phyloP scores from a whole-genome alignment of 2,113 vertebrate genomes.

The Oryzias curvinotus region DNA sequence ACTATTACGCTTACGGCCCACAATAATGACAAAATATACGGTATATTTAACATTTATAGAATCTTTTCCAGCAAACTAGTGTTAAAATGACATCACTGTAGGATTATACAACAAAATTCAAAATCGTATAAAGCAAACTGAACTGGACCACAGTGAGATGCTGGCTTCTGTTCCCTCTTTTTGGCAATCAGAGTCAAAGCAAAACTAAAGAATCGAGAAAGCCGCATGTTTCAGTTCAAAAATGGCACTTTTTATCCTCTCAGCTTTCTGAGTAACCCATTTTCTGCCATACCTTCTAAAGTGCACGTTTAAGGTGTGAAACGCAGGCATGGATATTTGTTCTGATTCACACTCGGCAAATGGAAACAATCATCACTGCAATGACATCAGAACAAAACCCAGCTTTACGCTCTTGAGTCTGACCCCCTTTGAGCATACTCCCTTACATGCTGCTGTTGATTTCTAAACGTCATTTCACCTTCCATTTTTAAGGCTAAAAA shows the following conservation, averaged over 20 bases:
- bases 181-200: constrained; percentile 60
- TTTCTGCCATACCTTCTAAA: constrained; percentile 30
- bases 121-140: constrained; percentile 8
- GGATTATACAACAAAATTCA: constrained; percentile 43
- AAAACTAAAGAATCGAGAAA: constrained; percentile 19
- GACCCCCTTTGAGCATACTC: neutral
- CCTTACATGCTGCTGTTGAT: neutral
- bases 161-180: constrained; percentile 27
- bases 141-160: constrained; percentile 10
- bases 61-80: constrained; percentile 28
- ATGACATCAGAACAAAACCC: constrained; percentile 17
- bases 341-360: constrained; percentile 13
- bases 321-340: constrained; percentile 32
- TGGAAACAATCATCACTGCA: constrained; percentile 16
- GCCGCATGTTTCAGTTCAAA: constrained; percentile 19
- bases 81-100: constrained; percentile 23
- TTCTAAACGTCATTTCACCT: constrained; percentile 18
- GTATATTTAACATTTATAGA: constrained; percentile 36
- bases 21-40: constrained; percentile 31
- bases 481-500: constrained; percentile 1
- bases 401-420: constrained; percentile 9
- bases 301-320: constrained; percentile 32
- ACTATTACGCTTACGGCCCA: constrained; percentile 13
- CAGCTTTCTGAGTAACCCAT: neutral
- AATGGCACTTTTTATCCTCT: constrained; percentile 49